These are phyloP conservation scores for Microplitis manilae DNA, from an alignment of 2,888 invertebrate genomes.

Conservation along the genomic window DNA sequence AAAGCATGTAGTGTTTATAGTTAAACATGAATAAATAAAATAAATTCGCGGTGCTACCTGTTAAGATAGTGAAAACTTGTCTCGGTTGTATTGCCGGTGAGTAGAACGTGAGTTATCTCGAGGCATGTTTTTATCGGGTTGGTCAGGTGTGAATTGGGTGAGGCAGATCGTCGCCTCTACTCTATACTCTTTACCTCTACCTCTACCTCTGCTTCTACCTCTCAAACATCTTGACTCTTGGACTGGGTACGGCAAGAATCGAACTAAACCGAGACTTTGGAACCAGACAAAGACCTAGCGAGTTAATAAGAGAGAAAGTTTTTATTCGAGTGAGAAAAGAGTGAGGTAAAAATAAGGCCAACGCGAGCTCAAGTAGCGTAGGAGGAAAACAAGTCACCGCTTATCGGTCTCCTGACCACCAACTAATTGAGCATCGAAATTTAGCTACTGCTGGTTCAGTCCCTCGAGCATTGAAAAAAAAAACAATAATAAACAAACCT, in stretches of 20 bases:
- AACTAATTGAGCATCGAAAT: constrained; percentile 31
- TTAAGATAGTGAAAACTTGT: constrained; percentile 56
- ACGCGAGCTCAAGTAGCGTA: not conserved
- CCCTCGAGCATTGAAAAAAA: too few relatives aligned
- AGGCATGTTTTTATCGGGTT: constrained; percentile 52
- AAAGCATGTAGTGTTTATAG: not conserved
- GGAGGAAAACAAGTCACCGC: constrained; percentile 43
- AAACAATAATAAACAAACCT: not conserved
- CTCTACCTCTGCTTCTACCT: constrained; percentile 7
- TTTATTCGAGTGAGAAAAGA: not conserved
- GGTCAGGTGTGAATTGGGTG: constrained; percentile 63
- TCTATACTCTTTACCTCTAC: not conserved
- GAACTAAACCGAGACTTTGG: too few relatives aligned
- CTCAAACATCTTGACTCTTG: not conserved
- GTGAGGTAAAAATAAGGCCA: not conserved
- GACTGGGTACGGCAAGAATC: too few relatives aligned
- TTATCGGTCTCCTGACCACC: constrained; percentile 27
- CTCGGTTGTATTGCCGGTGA: constrained; percentile 2
- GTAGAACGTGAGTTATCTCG: constrained; percentile 26
- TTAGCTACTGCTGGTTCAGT: constrained; percentile 7
- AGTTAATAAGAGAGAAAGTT: not conserved
- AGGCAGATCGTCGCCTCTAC: constrained; percentile 38
- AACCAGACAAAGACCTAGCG: not conserved
- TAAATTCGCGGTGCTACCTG: constrained; percentile 52
- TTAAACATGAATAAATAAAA: not conserved